These are phyloP conservation scores for Scaptodrosophila latifasciaeformis DNA, from an alignment of 2,888 invertebrate genomes.

Conservation along the genomic window DNA sequence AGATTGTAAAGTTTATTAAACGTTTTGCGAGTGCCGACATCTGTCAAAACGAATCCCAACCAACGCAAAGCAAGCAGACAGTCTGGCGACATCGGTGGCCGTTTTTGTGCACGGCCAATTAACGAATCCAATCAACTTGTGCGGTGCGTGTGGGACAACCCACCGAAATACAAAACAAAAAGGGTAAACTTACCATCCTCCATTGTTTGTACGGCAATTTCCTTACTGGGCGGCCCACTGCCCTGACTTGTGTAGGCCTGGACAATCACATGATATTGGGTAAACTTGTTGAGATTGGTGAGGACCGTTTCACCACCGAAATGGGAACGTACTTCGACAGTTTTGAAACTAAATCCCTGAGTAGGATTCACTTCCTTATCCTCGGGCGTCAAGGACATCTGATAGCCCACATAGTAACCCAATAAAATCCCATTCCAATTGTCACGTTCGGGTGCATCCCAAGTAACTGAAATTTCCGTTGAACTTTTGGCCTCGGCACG, in stretches of 20 bases:
- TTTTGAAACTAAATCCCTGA: constrained; percentile 83
- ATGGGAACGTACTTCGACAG: constrained; percentile 85
- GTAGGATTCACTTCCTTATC: constrained; percentile 75
- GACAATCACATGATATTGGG: constrained; percentile 87
- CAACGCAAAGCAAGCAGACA: constrained; percentile 1
- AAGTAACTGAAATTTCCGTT: constrained; percentile 87
- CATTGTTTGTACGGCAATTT: constrained; percentile 85
- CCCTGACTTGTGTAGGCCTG: constrained; percentile 92
- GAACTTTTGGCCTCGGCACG: constrained; percentile 89
- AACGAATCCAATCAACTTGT: constrained; percentile 64
- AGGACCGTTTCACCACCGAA: constrained; percentile 82
- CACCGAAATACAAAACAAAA: too few relatives aligned
- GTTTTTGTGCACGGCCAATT: constrained; percentile 56
- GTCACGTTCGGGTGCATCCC: constrained; percentile 91
- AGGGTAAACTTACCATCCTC: constrained; percentile 86
- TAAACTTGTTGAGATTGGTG: constrained; percentile 85
- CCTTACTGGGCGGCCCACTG: constrained; percentile 88
- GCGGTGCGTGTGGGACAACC: constrained; percentile 12
- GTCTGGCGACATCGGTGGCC: constrained; percentile 15
- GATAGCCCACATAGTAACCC: constrained; percentile 91
- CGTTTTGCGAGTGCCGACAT: constrained; percentile 31
- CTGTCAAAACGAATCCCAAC: neutral
- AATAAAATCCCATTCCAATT: constrained; percentile 91
- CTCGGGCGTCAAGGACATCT: constrained; percentile 77
- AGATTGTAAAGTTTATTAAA: constrained; percentile 39